Conservation (phyloP, 2,113 vertebrate genomes). For the Hippocampus guttulatus region DNA sequence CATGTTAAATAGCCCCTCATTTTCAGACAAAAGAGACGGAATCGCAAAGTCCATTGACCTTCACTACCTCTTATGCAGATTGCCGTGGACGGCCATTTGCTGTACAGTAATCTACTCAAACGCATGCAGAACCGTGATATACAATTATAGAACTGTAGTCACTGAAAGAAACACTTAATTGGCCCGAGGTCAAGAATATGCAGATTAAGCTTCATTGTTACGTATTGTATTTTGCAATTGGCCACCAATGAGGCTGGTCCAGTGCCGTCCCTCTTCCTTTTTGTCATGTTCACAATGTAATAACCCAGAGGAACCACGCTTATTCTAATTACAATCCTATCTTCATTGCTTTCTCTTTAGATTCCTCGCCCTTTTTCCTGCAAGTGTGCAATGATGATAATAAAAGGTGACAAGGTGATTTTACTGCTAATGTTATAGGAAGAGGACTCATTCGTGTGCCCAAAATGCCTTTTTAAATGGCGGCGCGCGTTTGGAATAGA, state of each 20-base stretch:
- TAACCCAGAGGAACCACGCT: conserved; percentile 34
- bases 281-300: conserved; percentile 51
- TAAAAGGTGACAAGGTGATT: conserved; percentile 49
- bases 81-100: conserved; percentile 29
- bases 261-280: conserved; percentile 37
- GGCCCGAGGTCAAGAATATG: conserved; percentile 48
- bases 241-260: conserved; percentile 40
- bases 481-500: conserved; percentile 34
- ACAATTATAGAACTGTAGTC: conserved; percentile 44
- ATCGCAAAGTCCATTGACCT: conserved; percentile 38
- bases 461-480: conserved; percentile 51
- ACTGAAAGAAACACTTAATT: conserved; percentile 45
- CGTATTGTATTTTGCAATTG: conserved; percentile 49
- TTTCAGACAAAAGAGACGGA: background rate
- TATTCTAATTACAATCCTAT: conserved; percentile 46
- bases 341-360: conserved; percentile 11
- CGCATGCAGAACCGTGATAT: conserved; percentile 34
- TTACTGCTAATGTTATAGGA: conserved; percentile 17
- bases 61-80: conserved; percentile 30
- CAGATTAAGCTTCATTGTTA: conserved; percentile 56
- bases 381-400: conserved; percentile 31
- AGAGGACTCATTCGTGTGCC: conserved; percentile 30
- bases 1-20: background rate
- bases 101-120: conserved; percentile 45
- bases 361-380: conserved; percentile 24